Evolutionary conservation across 2,113 vertebrate species (phyloP).

Genomic region (Perca fluviatilis): DNA sequence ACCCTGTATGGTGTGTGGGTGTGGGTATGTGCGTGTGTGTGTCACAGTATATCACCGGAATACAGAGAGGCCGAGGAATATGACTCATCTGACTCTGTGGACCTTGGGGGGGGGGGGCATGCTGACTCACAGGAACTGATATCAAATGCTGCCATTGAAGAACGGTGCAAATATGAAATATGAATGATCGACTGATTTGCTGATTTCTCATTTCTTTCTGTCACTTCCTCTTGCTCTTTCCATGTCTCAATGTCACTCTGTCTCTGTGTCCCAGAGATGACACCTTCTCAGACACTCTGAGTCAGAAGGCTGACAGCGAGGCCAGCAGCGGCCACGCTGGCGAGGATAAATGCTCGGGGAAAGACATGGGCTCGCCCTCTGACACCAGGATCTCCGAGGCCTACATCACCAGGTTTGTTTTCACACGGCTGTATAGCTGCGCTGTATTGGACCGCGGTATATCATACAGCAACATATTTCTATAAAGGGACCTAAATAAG

Average conservation of each 20-base stretch:
- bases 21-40: not conserved
- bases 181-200: conserved; percentile 51
- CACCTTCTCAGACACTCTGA: conserved; percentile 96
- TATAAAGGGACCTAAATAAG: not conserved
- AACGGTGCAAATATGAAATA: conserved; percentile 25
- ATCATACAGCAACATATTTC: not conserved
- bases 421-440: not conserved
- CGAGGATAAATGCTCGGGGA: conserved; percentile 94
- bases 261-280: conserved; percentile 89
- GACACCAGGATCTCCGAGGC: conserved; percentile 90
- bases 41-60: conserved; percentile 46
- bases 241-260: conserved; percentile 42
- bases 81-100: conserved; percentile 69
- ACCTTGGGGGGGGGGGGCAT: conserved; percentile 17
- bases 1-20: not conserved
- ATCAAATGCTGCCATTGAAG: conserved; percentile 50
- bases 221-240: conserved; percentile 36
- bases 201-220: conserved; percentile 39
- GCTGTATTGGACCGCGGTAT: not conserved
- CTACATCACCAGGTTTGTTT: conserved; percentile 89
- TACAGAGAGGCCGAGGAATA: conserved; percentile 40
- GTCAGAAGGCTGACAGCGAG: conserved; percentile 98
- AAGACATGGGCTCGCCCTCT: conserved; percentile 92
- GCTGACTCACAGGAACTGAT: conserved; percentile 68
- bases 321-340: conserved; percentile 94